A percentile compares a stretch with the other conserved stretches of the same genome.
Conservation (phyloP, 1,140 invertebrate genomes). For the Polypedilum pembai region DNA sequence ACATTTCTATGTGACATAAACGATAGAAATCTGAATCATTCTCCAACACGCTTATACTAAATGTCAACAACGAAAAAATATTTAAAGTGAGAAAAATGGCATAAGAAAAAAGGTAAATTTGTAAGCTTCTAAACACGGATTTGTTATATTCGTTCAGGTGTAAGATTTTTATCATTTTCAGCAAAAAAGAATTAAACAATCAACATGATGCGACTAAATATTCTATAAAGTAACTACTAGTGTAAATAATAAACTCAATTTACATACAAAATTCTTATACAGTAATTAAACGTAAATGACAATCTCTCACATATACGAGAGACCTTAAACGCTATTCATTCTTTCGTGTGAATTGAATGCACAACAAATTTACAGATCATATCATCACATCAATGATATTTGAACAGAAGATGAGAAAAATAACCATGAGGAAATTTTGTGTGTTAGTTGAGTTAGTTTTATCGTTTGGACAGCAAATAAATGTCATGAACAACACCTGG, state of each 20-base stretch:
- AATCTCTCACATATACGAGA: neutral
- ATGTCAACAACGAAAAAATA: neutral
- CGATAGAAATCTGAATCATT: neutral
- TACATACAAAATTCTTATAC: too few species aligned
- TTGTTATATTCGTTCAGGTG: too few species aligned
- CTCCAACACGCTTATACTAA: neutral
- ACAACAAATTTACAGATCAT: neutral
- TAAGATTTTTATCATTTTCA: too few species aligned
- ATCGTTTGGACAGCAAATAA: neutral
- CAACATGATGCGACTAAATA: too few species aligned
- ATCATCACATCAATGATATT: neutral
- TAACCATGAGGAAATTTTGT: neutral
- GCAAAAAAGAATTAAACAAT: too few species aligned
- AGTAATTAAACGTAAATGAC: neutral
- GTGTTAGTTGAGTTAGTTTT: neutral
- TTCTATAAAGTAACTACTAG: too few species aligned
- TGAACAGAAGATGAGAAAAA: slow-evolving; percentile 17
- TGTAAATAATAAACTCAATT: too few species aligned
- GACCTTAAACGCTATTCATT: too few species aligned
- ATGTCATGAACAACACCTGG: slow-evolving; percentile 6
- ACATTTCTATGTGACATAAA: neutral
- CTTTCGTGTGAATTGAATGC: slow-evolving; percentile 2
- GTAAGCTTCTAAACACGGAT: too few species aligned
- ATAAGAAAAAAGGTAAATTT: neutral
- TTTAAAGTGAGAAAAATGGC: neutral